Conservation (phyloP, 1,140 invertebrate genomes). For the Drosophila lini region DNA sequence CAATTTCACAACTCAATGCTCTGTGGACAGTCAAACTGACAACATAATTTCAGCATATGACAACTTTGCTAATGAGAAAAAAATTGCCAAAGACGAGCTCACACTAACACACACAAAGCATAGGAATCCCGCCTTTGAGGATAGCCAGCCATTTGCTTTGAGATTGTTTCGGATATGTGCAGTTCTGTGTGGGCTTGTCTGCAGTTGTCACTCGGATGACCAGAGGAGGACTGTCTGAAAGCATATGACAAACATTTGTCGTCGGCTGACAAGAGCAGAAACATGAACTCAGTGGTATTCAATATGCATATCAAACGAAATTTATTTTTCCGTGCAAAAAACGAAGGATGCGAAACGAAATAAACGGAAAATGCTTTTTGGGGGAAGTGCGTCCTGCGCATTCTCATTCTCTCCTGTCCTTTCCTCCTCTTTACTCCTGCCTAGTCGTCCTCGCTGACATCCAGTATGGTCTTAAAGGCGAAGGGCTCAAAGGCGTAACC, state of each 20-base stretch:
- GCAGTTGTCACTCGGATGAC: constrained; percentile 58
- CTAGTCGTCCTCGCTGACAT: constrained; percentile 69
- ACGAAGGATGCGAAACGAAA: constrained; percentile 20
- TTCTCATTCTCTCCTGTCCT: constrained; percentile 7
- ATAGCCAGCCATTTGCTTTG: constrained; percentile 58
- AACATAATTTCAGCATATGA: constrained; percentile 78
- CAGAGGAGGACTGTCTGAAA: constrained; percentile 58
- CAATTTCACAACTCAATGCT: constrained; percentile 57
- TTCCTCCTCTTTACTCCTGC: too few species aligned
- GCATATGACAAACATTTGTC: constrained; percentile 64
- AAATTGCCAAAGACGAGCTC: constrained; percentile 18
- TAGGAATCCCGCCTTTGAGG: constrained; percentile 22
- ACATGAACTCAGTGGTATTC: constrained; percentile 21
- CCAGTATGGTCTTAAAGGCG: constrained; percentile 94
- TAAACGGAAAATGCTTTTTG: constrained; percentile 34
- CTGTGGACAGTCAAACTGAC: constrained; percentile 65
- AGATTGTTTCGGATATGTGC: constrained; percentile 54
- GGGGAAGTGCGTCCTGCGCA: constrained; percentile 57
- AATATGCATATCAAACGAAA: constrained; percentile 67
- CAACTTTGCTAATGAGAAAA: constrained; percentile 74
- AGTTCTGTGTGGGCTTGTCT: constrained; percentile 35
- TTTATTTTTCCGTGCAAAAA: constrained; percentile 60
- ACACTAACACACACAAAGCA: constrained; percentile 4
- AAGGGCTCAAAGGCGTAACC: constrained; percentile 97
- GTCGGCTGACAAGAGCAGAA: constrained; percentile 44